Evolutionary conservation across 2,113 vertebrate genomes (phyloP).

Genomic region (Oxygymnocypris stewartii): DNA sequence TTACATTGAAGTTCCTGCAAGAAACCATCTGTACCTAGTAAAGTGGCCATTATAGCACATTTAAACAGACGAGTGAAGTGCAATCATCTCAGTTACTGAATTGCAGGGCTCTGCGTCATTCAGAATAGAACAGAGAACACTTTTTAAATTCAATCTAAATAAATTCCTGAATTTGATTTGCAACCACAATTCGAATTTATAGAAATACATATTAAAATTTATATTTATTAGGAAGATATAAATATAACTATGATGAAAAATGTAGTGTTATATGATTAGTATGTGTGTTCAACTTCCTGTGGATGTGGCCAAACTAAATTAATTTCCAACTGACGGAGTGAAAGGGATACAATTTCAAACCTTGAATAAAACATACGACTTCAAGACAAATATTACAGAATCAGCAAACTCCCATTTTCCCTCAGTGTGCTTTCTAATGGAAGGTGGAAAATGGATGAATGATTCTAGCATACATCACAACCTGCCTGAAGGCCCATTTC

Average conservation of each 20-base stretch:
- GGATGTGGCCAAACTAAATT: neutral
- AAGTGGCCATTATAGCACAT: neutral
- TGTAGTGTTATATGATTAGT: too few relatives aligned
- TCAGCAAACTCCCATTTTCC: slow-evolving; percentile 11
- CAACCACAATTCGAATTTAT: neutral
- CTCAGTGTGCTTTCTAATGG: neutral
- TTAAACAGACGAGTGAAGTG: neutral
- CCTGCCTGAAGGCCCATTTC: neutral
- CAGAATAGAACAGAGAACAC: neutral
- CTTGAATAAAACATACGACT: neutral
- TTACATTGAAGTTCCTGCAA: neutral
- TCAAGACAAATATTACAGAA: neutral
- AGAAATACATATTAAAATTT: too few relatives aligned
- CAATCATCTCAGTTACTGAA: neutral
- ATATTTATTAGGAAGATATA: too few relatives aligned
- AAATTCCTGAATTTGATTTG: neutral
- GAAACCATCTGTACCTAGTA: neutral
- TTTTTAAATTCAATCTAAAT: neutral
- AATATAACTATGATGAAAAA: too few relatives aligned
- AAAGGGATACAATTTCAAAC: neutral
- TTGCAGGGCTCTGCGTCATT: neutral
- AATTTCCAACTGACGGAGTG: neutral
- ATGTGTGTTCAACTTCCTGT: too few relatives aligned
- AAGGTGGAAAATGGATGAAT: slow-evolving; percentile 19
- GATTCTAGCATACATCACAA: slow-evolving; percentile 36